phyloP scores from a whole-genome alignment of 2,113 vertebrate species.

The Recurvirostra avosetta region DNA sequence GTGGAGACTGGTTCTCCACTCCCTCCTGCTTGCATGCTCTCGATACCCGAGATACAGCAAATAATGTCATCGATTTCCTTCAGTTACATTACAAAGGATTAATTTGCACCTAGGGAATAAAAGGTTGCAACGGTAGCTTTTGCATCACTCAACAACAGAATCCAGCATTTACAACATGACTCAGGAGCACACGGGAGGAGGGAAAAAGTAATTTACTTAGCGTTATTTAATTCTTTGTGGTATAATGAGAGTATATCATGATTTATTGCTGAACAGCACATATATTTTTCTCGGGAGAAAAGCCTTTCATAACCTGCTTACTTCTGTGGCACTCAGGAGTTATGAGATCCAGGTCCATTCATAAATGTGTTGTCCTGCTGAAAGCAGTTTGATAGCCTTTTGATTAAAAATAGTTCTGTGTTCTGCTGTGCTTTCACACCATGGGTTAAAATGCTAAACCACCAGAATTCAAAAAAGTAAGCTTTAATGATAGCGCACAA shows the following conservation, averaged over 20 bases:
- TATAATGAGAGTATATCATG: slow-evolving; percentile 35
- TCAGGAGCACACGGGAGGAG: slow-evolving; percentile 28
- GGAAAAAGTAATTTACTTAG: slow-evolving; percentile 38
- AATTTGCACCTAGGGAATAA: slow-evolving; percentile 61
- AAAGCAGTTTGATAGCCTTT: slow-evolving; percentile 15
- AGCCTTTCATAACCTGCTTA: slow-evolving; percentile 49
- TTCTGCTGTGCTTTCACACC: background rate
- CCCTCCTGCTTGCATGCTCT: slow-evolving; percentile 7
- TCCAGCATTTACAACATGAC: slow-evolving; percentile 36
- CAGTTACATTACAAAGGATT: slow-evolving; percentile 56
- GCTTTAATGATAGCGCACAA: background rate
- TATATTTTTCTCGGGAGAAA: slow-evolving; percentile 59
- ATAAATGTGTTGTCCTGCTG: slow-evolving; percentile 1
- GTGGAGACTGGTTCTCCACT: background rate
- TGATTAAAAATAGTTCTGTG: background rate
- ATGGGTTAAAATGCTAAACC: background rate
- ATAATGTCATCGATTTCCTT: slow-evolving; percentile 65
- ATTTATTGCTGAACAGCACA: slow-evolving; percentile 52
- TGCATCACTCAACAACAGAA: slow-evolving; percentile 64
- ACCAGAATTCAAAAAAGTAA: background rate
- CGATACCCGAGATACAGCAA: slow-evolving; percentile 42
- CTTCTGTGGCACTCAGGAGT: slow-evolving; percentile 33
- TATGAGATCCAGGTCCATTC: slow-evolving; percentile 21
- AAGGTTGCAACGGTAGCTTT: slow-evolving; percentile 58
- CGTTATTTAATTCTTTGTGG: slow-evolving; percentile 58